Evolutionary conservation across 2,888 invertebrate species (phyloP).

Genomic region (Macrophya alboannulata): DNA sequence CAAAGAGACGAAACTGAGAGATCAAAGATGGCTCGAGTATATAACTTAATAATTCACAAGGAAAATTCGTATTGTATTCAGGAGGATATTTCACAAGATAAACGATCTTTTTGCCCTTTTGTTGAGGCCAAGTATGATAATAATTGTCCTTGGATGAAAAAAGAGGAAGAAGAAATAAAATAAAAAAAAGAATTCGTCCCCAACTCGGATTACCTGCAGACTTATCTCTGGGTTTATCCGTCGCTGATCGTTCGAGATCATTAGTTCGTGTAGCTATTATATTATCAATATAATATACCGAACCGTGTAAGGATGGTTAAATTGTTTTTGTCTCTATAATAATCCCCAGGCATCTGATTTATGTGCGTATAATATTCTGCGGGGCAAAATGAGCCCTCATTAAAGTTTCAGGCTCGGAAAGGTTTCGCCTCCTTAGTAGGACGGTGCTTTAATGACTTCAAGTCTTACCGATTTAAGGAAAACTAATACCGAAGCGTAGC

Average conservation of each 20-base stretch:
- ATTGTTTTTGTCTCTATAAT: constrained; percentile 1
- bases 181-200: neutral
- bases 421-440: neutral
- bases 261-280: constrained; percentile 6
- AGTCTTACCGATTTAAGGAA: neutral
- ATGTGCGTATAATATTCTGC: neutral
- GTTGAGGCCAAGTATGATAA: neutral
- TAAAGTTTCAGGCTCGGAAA: neutral
- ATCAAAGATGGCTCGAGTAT: neutral
- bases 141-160: neutral
- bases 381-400: neutral
- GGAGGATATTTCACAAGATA: constrained; percentile 12
- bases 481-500: neutral
- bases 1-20: neutral
- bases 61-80: neutral
- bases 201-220: constrained; percentile 2
- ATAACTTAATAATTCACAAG: neutral
- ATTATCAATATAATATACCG: neutral
- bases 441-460: neutral
- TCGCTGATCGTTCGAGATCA: neutral
- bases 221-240: neutral
- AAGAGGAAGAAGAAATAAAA: neutral
- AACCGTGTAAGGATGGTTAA: neutral
- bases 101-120: neutral
- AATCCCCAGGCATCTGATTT: neutral